Percentiles rank a stretch among this genome's conserved stretches.
phyloP scores from a whole-genome alignment of 1,140 invertebrate species.

The Pachypsylla venusta region DNA sequence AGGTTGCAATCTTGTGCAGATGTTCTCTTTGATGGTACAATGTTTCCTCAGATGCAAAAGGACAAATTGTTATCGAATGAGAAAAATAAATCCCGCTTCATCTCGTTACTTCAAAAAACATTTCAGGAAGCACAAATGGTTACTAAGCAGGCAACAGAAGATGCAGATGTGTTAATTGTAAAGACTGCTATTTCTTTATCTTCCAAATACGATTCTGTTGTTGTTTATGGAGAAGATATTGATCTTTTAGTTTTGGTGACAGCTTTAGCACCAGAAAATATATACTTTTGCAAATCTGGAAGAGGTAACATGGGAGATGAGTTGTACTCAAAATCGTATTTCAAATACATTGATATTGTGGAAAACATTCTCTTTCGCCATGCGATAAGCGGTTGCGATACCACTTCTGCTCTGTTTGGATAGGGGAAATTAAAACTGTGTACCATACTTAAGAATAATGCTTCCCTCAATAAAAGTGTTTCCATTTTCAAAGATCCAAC shows the following conservation, averaged over 20 bases:
- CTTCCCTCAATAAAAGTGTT: too few species aligned
- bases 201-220: neutral
- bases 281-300: constrained; percentile 3
- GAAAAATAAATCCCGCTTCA: too few species aligned
- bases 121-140: too few species aligned
- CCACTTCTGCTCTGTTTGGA: constrained; percentile 18
- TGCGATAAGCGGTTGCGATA: constrained; percentile 20
- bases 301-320: neutral
- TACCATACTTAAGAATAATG: too few species aligned
- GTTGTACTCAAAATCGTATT: too few species aligned
- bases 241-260: constrained; percentile 18
- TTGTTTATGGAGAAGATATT: constrained; percentile 19
- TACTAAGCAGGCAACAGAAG: constrained; percentile 16
- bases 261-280: constrained; percentile 9
- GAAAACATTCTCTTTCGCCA: constrained; percentile 19
- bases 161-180: constrained; percentile 20
- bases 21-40: too few species aligned
- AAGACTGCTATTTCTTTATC: constrained; percentile 17
- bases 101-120: too few species aligned
- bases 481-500: too few species aligned
- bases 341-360: too few species aligned
- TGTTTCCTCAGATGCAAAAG: too few species aligned
- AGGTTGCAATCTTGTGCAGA: too few species aligned
- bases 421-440: constrained; percentile 19
- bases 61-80: too few species aligned